A percentile compares a stretch with the other conserved stretches of the same genome.
Conservation (phyloP, 2,797 vertebrate species). For the Hirundo rustica region DNA sequence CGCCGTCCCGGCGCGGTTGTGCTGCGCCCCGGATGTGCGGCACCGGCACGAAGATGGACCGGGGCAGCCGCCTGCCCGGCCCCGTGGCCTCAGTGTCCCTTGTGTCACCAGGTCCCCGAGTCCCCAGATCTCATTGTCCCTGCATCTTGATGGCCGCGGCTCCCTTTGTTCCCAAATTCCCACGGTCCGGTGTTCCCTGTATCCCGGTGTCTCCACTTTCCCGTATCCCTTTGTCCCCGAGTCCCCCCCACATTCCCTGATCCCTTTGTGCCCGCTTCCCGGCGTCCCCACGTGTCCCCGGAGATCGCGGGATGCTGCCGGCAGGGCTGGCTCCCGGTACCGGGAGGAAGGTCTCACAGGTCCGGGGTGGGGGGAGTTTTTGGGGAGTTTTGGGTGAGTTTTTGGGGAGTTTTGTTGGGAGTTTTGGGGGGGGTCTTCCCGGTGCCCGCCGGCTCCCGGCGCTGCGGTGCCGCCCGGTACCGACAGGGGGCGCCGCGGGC, state of each 20-base stretch:
- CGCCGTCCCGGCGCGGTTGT: not conserved
- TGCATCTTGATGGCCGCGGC: rapidly evolving
- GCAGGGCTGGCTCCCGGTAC: not conserved
- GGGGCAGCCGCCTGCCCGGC: not conserved
- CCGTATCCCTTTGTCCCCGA: not conserved
- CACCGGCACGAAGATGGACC: not conserved
- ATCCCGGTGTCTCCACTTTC: not conserved
- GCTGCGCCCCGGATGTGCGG: not conserved
- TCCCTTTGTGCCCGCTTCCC: not conserved
- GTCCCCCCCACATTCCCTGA: rapidly evolving
- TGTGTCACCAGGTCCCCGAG: not conserved
- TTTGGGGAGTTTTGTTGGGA: no score
- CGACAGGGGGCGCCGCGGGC: not conserved
- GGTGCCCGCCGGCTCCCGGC: not conserved
- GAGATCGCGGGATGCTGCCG: not conserved
- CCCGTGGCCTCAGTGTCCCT: not conserved
- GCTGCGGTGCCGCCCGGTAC: not conserved
- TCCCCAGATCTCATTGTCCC: not conserved
- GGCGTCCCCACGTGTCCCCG: not conserved
- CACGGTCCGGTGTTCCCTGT: rapidly evolving
- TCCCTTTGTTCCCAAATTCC: not conserved
- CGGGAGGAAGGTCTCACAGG: not conserved
- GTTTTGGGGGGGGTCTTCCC: not conserved
- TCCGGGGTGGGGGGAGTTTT: no score
- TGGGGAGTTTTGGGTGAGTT: no score